Base-by-base conservation (phyloP, 2,113 vertebrate genomes). In the Anser cygnoides region DNA sequence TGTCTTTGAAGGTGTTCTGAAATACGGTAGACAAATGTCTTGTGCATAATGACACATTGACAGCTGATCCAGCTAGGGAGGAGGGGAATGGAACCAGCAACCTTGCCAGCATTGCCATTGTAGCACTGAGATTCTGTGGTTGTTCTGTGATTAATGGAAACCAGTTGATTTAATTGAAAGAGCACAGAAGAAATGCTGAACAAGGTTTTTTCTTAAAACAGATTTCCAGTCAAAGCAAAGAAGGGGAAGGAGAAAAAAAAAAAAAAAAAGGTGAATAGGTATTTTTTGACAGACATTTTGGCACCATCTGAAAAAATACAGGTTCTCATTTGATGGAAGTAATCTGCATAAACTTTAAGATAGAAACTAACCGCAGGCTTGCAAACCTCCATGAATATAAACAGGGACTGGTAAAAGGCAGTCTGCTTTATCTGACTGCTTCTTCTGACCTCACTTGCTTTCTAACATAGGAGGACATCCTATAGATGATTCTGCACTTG, bases 71-170 rank as follows among this genome's bases (percentile, higher is more conserved):
- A 43, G 49, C 41, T 52, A 1, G 70, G 63, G 37, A 71, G 54
- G 66, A 43, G 15, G 59, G 65, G 15, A 81, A 21, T 37, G n/a
- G 50, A 77, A 63, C 54, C 50, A 44, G 9, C 72, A 66, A 63
- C 63, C 50, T 90, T 73, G n/a, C 59, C 63, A 77, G 78, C 61
- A 46, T 0, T 81, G 33, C 44, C 20, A 10, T 62, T 88, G 46
- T 13, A 73, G 59, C 33, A 4, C n/a, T 46, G 63, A 66, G 82
- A 41, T 83, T 81, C 73, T 59, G 50, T 44, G 81, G 41, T 6
- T 85, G 84, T 66, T 2, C 77, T 85, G 76, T 77, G 90, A 88
- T 95, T 71, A 67, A 83, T 92, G 77, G 76, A 84, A 95, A 68
- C 6, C 31, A 79, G 37, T 37, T 93, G 65, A 95, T 96, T 90